Percentiles rank a stretch among this genome's conserved stretches.
phyloP scores from a whole-genome alignment of 2,888 invertebrate species.

The Drosophila atripex region DNA sequence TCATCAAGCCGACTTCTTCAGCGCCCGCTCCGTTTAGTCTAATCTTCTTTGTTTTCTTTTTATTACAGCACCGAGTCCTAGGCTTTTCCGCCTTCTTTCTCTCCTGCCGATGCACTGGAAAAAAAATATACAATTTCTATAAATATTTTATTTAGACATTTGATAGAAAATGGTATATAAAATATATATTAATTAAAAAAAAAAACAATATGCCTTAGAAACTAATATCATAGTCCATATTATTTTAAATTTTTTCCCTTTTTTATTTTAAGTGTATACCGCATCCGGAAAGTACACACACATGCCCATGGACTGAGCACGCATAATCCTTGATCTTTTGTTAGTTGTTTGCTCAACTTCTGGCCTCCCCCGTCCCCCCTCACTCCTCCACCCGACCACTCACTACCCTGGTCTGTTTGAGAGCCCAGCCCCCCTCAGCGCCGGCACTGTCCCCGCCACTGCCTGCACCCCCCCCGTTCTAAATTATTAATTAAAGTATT shows the following conservation, averaged over 20 bases:
- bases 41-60: conserved; percentile 76
- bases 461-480: conserved; percentile 41
- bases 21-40: conserved; percentile 54
- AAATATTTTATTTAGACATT: background rate
- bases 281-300: conserved; percentile 44
- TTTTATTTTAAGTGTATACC: conserved; percentile 26
- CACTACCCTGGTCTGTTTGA: conserved; percentile 51
- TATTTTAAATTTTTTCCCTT: background rate
- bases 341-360: conserved; percentile 79
- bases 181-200: too few species aligned
- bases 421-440: background rate
- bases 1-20: conserved; percentile 72
- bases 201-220: too few species aligned
- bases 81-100: conserved; percentile 4
- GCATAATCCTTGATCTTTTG: conserved; percentile 81
- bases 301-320: conserved; percentile 47
- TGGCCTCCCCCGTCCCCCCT: conserved; percentile 27
- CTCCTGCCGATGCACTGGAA: background rate
- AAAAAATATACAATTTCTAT: background rate
- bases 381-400: background rate
- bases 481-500: conserved; percentile 83
- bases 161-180: background rate
- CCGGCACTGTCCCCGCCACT: too few species aligned
- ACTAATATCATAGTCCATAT: background rate
- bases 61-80: conserved; percentile 52